These are phyloP conservation scores for Pagrus major DNA, from an alignment of 2,113 vertebrate genomes.

Conservation along the genomic window DNA sequence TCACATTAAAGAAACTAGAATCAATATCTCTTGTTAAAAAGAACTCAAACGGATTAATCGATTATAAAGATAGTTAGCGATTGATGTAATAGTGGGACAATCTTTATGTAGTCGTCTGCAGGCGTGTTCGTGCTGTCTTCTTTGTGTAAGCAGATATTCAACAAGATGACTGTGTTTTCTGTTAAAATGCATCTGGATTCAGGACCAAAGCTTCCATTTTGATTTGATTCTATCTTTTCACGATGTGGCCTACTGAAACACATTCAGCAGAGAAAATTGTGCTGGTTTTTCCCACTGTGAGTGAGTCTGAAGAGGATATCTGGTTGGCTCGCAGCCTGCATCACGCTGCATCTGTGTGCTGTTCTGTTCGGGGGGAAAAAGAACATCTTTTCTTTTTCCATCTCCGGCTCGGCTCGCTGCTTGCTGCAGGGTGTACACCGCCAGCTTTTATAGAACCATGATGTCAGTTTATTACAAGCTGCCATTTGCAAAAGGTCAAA, in stretches of 20 bases:
- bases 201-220: not conserved
- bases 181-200: not conserved
- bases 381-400: constrained; percentile 9
- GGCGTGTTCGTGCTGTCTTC: not conserved
- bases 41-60: too few species aligned
- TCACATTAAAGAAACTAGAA: too few species aligned
- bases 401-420: constrained; percentile 30
- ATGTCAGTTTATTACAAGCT: constrained; percentile 59
- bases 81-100: not conserved
- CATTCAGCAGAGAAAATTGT: not conserved
- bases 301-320: constrained; percentile 25
- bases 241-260: not conserved
- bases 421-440: constrained; percentile 46
- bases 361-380: constrained; percentile 34
- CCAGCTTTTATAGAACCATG: constrained; percentile 17
- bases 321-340: constrained; percentile 39
- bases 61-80: too few species aligned
- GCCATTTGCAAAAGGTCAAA: constrained; percentile 69
- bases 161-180: not conserved
- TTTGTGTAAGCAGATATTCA: not conserved
- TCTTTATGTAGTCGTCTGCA: too few species aligned
- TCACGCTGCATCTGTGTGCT: constrained; percentile 36
- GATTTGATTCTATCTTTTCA: not conserved
- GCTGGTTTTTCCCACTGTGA: not conserved
- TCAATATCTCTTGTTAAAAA: too few species aligned